These are phyloP conservation scores for Furcula furcula DNA, from an alignment of 2,888 invertebrate species.

Conservation along the genomic window DNA sequence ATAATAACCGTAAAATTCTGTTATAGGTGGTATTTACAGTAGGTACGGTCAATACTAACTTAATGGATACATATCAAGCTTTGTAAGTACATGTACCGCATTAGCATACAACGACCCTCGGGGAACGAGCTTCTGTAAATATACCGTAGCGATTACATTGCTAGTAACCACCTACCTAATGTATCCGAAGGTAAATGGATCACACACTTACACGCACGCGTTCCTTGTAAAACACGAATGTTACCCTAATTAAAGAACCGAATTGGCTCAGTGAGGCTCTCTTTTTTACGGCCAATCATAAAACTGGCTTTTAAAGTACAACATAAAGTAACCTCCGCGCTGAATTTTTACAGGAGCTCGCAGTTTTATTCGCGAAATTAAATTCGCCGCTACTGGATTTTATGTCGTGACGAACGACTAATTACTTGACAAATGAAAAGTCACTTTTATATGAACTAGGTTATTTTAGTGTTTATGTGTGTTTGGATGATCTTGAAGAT, in stretches of 20 bases:
- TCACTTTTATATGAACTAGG: slow-evolving; percentile 10
- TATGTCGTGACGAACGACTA: slow-evolving; percentile 33
- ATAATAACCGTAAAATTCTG: too few species aligned
- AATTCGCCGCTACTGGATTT: slow-evolving; percentile 52
- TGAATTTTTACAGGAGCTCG: slow-evolving; percentile 56
- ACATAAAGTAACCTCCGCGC: slow-evolving; percentile 57
- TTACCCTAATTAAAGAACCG: slow-evolving; percentile 70
- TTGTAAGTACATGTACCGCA: not conserved
- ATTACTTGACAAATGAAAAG: slow-evolving; percentile 27
- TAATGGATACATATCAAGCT: too few species aligned
- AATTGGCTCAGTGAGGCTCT: slow-evolving; percentile 60
- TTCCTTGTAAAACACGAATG: slow-evolving; percentile 54
- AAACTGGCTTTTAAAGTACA: slow-evolving; percentile 64
- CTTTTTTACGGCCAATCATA: slow-evolving; percentile 72
- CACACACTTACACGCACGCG: slow-evolving; percentile 3
- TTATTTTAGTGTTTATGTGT: too few species aligned
- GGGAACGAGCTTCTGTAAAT: slow-evolving; percentile 6
- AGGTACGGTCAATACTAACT: too few species aligned
- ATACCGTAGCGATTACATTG: slow-evolving; percentile 1
- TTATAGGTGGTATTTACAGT: too few species aligned
- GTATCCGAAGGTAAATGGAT: slow-evolving; percentile 9
- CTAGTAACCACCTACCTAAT: slow-evolving; percentile 1
- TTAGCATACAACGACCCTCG: not conserved
- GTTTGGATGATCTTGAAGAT: too few species aligned
- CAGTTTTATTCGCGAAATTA: slow-evolving; percentile 55